Evolutionary conservation across 2,888 invertebrate species (phyloP).

Genomic region (Eilema caniola): DNA sequence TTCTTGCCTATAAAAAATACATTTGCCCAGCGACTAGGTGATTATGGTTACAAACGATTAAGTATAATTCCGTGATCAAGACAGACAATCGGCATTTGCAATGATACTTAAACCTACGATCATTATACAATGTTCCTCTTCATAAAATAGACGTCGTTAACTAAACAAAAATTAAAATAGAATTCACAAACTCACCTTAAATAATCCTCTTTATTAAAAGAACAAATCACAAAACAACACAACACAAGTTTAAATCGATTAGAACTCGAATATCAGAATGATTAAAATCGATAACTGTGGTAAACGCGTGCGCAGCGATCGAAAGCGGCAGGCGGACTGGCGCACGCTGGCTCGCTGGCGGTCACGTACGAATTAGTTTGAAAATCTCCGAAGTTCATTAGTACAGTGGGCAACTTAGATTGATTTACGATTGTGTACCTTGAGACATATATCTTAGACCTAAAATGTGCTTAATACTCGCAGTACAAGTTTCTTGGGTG

Average conservation of each 20-base stretch:
- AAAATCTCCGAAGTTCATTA: conserved; percentile 12
- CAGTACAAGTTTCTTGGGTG: too few relatives aligned
- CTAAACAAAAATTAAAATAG: not conserved
- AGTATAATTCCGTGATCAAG: conserved; percentile 1
- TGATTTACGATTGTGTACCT: not conserved
- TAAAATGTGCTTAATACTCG: too few relatives aligned
- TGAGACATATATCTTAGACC: too few relatives aligned
- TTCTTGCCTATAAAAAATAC: not conserved
- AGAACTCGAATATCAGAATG: not conserved
- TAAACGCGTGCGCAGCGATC: conserved; percentile 17
- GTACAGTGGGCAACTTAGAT: conserved; percentile 19
- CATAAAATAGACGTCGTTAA: not conserved
- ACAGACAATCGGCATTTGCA: not conserved
- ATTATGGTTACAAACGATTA: not conserved
- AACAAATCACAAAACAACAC: conserved; percentile 21
- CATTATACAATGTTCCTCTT: conserved; percentile 7
- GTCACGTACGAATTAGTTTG: not conserved
- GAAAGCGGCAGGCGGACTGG: conserved; percentile 18
- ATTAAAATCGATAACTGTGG: conserved; percentile 5
- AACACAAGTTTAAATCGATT: conserved; percentile 17
- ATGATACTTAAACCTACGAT: not conserved
- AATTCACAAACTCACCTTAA: conserved; percentile 9
- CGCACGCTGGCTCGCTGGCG: not conserved
- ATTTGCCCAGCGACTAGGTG: not conserved
- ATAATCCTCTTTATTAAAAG: conserved; percentile 3